Conservation (phyloP, 2,113 vertebrate genomes). For the Psettodes erumei region DNA sequence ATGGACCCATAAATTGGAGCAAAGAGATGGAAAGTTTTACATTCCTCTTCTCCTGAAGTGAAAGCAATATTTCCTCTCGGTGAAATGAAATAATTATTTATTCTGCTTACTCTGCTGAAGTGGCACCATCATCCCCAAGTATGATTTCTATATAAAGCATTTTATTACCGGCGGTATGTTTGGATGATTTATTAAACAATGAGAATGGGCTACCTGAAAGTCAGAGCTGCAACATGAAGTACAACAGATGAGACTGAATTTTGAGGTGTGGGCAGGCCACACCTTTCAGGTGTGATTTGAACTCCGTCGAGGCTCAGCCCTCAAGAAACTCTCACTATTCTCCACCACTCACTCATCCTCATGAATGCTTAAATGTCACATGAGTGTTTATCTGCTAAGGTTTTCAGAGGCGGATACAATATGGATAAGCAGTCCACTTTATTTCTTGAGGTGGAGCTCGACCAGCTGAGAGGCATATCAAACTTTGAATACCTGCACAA, state of each 20-base stretch:
- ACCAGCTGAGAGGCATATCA: constrained; percentile 41
- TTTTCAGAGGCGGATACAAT: constrained; percentile 15
- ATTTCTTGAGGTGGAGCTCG: constrained; percentile 1
- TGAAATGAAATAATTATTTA: constrained; percentile 40
- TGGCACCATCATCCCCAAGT: constrained; percentile 18
- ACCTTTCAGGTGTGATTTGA: constrained; percentile 20
- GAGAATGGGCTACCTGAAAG: neutral
- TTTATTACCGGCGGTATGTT: constrained; percentile 38
- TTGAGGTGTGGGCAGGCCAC: neutral
- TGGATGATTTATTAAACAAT: constrained; percentile 33
- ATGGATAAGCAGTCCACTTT: constrained; percentile 38
- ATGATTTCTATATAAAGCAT: constrained; percentile 29
- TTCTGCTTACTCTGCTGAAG: constrained; percentile 23
- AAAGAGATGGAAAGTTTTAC: constrained; percentile 62
- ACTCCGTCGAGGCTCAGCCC: constrained; percentile 11
- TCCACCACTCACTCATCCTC: constrained; percentile 11
- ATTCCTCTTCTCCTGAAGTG: constrained; percentile 30
- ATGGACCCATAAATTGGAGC: constrained; percentile 54
- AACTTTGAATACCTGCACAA: constrained; percentile 46
- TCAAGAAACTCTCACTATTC: neutral
- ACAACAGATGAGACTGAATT: constrained; percentile 12
- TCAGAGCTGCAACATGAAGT: neutral
- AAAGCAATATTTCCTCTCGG: constrained; percentile 38
- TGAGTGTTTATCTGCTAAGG: constrained; percentile 21
- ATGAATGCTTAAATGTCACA: constrained; percentile 50